Evolutionary conservation across 2,113 vertebrate species (phyloP), one percentile per base, ranked within the genome.

Genomic region (Rutilus rutilus): DNA sequence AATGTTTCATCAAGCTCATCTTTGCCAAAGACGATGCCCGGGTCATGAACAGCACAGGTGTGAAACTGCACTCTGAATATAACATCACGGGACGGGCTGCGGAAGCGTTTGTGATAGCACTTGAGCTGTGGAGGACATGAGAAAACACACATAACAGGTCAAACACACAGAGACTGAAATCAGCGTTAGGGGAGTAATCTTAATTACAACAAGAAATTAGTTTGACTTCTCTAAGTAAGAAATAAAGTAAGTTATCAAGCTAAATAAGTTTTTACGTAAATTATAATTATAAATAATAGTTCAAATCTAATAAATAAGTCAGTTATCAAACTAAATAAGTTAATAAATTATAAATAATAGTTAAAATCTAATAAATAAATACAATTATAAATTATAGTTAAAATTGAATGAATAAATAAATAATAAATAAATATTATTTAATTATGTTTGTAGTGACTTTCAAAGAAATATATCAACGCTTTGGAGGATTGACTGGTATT

Each of bases 1-100:
- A 98, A 99, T 12, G 98, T 98, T 83, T 98, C 97, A 3, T 99
- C 98, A 1, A 99, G 94, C 90, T 99, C 97, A 12, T 98, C 97
- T 87, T 99, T 99, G 85, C 97, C 97, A 85, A 99, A 99, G 82
- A 99, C 95, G 0, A 99, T 91, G 0, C 96, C 96, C 30, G 99
- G 94, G 89, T 99, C 97, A 0, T 99, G 98, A 84, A 99, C 96
- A 0, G 97, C 97, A 0, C 98, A 99, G 0, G 98, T 99, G 90
- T 99, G 98, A 89, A 99, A 99, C 94, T 99, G 98, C 83, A 98
- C 97, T 0, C 97, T 94, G 94, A 99, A 99, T 62, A 99, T 97
- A 80, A 98, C 97, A 0, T 99, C 98, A 1, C 97, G 94, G 52
- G 96, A 96, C 0, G 97, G 95, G 89, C 96, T 97, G 25, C 95